These are phyloP conservation scores for Nezara viridula DNA, from an alignment of 2,888 invertebrate species.

Conservation along the genomic window DNA sequence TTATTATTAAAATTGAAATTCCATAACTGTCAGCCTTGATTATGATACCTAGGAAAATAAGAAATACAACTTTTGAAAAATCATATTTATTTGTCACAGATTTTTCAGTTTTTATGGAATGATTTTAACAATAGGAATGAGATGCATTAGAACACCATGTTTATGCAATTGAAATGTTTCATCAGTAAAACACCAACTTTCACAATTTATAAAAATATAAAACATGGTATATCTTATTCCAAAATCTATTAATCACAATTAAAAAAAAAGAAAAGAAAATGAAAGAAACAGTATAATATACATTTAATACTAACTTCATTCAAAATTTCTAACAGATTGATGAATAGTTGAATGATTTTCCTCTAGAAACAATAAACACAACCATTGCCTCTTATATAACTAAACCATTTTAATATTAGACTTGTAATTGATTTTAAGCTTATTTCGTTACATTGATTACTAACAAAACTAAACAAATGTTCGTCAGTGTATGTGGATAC, in stretches of 20 bases:
- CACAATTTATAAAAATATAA: slow-evolving; percentile 29
- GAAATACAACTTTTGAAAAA: neutral
- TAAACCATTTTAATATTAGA: neutral
- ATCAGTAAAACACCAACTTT: neutral
- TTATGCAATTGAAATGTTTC: neutral
- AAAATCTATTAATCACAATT: neutral
- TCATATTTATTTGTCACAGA: neutral
- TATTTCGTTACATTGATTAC: neutral
- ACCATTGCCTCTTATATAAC: neutral
- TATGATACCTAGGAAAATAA: neutral
- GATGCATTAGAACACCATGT: neutral
- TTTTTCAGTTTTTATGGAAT: neutral
- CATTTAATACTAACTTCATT: neutral
- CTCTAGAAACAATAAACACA: neutral
- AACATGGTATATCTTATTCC: neutral
- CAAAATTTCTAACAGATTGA: neutral
- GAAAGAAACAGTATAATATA: neutral
- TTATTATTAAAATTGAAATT: too few relatives aligned
- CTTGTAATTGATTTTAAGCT: neutral
- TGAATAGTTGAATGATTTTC: neutral
- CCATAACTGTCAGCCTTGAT: too few relatives aligned
- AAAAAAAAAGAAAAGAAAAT: neutral
- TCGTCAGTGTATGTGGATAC: too few relatives aligned
- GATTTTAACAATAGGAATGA: neutral
- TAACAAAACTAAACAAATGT: too few relatives aligned